Percentiles rank a stretch among this genome's conserved stretches.
These are phyloP conservation scores for Myripristis murdjan DNA, from an alignment of 2,797 vertebrate species.

Conservation along the genomic window DNA sequence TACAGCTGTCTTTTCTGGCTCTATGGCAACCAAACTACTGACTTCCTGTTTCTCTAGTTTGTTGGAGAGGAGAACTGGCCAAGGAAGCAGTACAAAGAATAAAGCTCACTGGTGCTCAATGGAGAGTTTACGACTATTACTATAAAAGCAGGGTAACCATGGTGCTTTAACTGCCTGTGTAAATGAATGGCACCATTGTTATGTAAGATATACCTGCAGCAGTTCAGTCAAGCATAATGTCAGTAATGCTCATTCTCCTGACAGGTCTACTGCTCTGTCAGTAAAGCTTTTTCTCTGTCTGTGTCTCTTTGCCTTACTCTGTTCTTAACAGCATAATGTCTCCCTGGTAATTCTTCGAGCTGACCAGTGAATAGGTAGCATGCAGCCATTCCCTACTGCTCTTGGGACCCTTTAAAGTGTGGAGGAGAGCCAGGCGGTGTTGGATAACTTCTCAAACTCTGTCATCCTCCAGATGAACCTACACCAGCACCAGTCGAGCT, in stretches of 20 bases:
- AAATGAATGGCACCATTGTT: not conserved
- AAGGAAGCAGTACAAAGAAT: not conserved
- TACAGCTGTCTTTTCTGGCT: too few relatives aligned
- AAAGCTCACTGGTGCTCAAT: not conserved
- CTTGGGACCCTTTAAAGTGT: conserved; percentile 17
- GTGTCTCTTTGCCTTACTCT: not conserved
- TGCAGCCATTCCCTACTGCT: conserved; percentile 12
- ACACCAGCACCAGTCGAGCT: conserved; percentile 58
- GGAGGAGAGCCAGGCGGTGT: conserved; percentile 26
- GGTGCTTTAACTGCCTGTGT: not conserved
- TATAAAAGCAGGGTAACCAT: not conserved
- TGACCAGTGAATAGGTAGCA: conserved; percentile 18
- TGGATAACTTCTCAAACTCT: conserved; percentile 27
- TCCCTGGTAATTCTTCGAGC: conserved; percentile 27
- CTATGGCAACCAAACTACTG: too few relatives aligned
- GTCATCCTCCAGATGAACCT: conserved; percentile 43
- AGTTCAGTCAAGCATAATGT: not conserved
- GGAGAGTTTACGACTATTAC: not conserved
- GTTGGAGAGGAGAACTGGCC: not conserved
- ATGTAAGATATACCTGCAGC: not conserved
- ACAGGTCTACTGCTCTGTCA: not conserved
- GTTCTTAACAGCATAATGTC: not conserved
- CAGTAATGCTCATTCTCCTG: not conserved
- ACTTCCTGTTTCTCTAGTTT: too few relatives aligned
- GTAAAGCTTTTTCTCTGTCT: not conserved